Evolutionary conservation across 2,113 vertebrate species (phyloP).

Genomic region (Cairina moschata): DNA sequence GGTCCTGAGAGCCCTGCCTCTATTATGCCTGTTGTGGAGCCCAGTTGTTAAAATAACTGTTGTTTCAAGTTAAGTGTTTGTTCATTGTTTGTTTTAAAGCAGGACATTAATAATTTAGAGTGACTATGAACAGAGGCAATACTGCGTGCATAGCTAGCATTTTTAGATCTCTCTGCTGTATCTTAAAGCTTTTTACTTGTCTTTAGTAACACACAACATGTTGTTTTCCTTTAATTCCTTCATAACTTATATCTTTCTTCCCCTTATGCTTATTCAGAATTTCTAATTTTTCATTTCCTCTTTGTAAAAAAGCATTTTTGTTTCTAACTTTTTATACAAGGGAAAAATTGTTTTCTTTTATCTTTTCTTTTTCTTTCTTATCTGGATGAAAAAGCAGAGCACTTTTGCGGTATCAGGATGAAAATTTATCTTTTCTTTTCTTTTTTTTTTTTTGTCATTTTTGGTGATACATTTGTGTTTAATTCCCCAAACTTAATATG

Average conservation of each 20-base stretch:
- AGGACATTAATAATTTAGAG: background rate
- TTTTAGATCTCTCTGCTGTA: background rate
- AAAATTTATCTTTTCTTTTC: background rate
- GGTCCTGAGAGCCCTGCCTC: background rate
- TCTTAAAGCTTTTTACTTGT: background rate
- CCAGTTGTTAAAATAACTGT: background rate
- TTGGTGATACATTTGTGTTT: background rate
- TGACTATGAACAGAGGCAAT: background rate
- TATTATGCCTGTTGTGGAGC: background rate
- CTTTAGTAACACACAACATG: background rate
- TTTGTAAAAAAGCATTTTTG: background rate
- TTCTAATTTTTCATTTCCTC: background rate
- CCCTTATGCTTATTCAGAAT: background rate
- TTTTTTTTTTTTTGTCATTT: background rate
- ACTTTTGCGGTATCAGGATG: background rate
- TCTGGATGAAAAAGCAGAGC: background rate
- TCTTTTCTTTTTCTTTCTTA: background rate
- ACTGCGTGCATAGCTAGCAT: accelerated
- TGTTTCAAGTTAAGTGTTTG: background rate
- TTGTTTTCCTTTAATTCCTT: background rate
- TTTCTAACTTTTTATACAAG: background rate
- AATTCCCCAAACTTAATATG: background rate
- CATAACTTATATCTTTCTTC: background rate
- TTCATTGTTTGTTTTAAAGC: background rate
- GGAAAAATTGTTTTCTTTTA: background rate